Conservation (phyloP, 2,888 invertebrate species). For the Philaethria dido region DNA sequence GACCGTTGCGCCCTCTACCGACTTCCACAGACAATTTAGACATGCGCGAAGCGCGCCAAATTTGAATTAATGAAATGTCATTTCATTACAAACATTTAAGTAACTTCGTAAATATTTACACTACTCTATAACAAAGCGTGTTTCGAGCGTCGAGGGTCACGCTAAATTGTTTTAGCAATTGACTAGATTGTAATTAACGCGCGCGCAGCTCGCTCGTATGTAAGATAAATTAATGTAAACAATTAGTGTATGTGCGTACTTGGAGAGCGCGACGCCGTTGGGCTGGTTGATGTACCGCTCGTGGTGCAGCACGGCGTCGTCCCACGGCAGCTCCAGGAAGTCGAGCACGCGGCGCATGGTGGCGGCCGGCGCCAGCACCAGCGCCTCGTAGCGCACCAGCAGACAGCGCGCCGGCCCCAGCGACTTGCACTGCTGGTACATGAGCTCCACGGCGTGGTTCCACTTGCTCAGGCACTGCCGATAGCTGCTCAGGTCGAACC, state of each 20-base stretch:
- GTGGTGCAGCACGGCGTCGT: constrained; percentile 97
- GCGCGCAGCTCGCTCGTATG: not conserved
- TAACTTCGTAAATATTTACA: too few species aligned
- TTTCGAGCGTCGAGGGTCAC: not conserved
- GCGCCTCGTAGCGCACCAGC: constrained; percentile 97
- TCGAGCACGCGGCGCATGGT: constrained; percentile 94
- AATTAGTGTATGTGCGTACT: constrained; percentile 81
- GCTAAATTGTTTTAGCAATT: constrained; percentile 6
- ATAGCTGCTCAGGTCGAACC: constrained; percentile 97
- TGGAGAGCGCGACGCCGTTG: constrained; percentile 96
- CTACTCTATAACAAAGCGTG: too few species aligned
- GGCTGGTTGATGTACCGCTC: constrained; percentile 98
- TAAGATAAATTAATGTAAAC: not conserved
- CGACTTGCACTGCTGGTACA: constrained; percentile 96
- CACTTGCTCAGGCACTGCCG: constrained; percentile 97
- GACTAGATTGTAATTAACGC: constrained; percentile 3
- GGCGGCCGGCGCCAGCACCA: constrained; percentile 95
- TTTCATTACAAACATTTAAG: too few species aligned
- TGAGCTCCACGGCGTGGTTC: constrained; percentile 97
- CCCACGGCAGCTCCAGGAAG: constrained; percentile 97
- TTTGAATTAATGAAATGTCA: too few species aligned
- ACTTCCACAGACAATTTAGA: too few species aligned
- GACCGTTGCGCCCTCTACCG: too few species aligned
- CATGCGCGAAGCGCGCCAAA: too few species aligned
- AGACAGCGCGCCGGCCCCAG: constrained; percentile 91